These are phyloP conservation scores for Agrochola macilenta DNA, from an alignment of 2,888 invertebrate genomes.

Conservation along the genomic window DNA sequence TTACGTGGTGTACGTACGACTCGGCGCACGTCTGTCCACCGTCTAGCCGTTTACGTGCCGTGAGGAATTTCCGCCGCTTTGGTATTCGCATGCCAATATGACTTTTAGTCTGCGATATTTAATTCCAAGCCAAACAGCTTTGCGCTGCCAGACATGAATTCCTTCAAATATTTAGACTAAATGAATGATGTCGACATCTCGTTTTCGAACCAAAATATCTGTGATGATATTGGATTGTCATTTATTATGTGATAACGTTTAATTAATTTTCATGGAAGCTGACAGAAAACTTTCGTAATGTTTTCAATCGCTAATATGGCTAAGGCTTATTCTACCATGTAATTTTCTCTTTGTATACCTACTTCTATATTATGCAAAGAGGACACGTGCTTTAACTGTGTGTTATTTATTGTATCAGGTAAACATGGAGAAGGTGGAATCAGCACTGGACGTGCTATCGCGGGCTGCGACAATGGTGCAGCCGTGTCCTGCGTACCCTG, in stretches of 20 bases:
- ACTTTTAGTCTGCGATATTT: slow-evolving; percentile 82
- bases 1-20: slow-evolving; percentile 79
- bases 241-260: slow-evolving; percentile 25
- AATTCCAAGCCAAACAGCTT: slow-evolving; percentile 81
- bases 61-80: slow-evolving; percentile 85
- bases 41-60: slow-evolving; percentile 86
- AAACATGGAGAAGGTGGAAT: slow-evolving; percentile 94
- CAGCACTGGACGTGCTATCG: slow-evolving; percentile 96
- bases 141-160: slow-evolving; percentile 78
- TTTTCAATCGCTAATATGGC: slow-evolving; percentile 1
- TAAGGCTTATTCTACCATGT: not conserved
- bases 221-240: slow-evolving; percentile 47
- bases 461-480: slow-evolving; percentile 97
- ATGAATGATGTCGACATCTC: slow-evolving; percentile 50
- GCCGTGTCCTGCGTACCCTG: slow-evolving; percentile 91
- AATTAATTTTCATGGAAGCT: slow-evolving; percentile 36
- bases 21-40: slow-evolving; percentile 84
- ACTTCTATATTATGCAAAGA: not conserved
- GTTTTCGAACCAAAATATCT: slow-evolving; percentile 42
- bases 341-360: not conserved
- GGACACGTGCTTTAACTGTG: slow-evolving; percentile 9
- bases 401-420: slow-evolving; percentile 66
- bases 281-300: slow-evolving; percentile 13
- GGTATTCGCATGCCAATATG: slow-evolving; percentile 83
- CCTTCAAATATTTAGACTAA: slow-evolving; percentile 70